Conservation (phyloP, 37 sponge, comb jelly and placozoan species). For the Aplysina aerophoba region DNA sequence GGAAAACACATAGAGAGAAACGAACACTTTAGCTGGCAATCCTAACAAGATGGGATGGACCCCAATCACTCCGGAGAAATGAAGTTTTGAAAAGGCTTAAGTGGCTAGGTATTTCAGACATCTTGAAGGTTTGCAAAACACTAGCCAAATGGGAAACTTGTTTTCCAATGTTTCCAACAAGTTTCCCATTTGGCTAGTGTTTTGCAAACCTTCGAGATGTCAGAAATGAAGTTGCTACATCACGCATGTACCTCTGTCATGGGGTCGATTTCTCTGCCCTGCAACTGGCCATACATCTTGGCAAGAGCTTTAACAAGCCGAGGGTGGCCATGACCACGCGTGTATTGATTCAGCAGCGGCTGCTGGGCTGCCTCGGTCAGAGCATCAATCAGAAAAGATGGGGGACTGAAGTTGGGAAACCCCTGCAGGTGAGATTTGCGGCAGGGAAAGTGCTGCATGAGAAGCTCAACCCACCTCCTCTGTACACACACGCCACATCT, state of each 20-base stretch:
- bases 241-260: conserved; percentile 76
- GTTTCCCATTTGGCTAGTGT: no score
- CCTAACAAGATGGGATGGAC: no score
- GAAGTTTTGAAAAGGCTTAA: no score
- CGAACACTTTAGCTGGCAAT: not conserved
- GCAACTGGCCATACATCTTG: conserved; percentile 67
- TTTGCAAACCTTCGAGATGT: no score
- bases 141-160: no score
- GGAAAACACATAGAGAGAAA: not conserved
- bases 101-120: no score
- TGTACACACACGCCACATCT: not conserved
- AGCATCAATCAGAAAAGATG: conserved; percentile 78
- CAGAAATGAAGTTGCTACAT: not conserved
- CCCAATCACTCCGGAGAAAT: no score
- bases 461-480: not conserved
- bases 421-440: conserved; percentile 55
- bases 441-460: not conserved
- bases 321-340: conserved; percentile 87
- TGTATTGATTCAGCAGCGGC: conserved; percentile 82
- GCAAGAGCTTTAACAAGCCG: conserved; percentile 88
- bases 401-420: conserved; percentile 91
- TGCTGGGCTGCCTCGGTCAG: conserved; percentile 60
- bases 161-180: no score
- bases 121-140: no score
- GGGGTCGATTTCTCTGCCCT: conserved; percentile 78